Conservation (phyloP, 2,113 vertebrate genomes). For the Cinclus mexicanus region DNA sequence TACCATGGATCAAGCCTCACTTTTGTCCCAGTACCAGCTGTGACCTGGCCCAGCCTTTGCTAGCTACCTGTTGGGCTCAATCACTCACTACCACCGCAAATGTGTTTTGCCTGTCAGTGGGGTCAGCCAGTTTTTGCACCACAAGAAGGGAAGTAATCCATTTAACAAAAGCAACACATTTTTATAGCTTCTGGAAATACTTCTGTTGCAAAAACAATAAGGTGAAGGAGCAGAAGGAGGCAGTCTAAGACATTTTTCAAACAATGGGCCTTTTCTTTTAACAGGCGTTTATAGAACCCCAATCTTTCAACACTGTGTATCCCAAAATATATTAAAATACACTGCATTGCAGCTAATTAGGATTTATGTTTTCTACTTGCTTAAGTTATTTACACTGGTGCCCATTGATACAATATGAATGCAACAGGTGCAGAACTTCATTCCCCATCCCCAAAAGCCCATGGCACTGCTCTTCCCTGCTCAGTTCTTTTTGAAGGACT, state of each 20-base stretch:
- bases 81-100: neutral
- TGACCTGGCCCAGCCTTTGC: neutral
- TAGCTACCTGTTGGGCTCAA: neutral
- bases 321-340: neutral
- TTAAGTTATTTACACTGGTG: neutral
- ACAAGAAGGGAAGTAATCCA: slow-evolving; percentile 5
- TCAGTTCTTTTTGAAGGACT: neutral
- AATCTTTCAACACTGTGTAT: neutral
- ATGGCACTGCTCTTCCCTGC: neutral
- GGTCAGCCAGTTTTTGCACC: neutral
- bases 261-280: neutral
- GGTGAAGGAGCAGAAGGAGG: neutral
- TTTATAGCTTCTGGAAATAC: slow-evolving; percentile 27
- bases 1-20: neutral
- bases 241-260: neutral
- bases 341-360: neutral
- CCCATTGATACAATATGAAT: neutral
- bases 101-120: neutral
- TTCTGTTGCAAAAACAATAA: slow-evolving; percentile 19
- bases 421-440: neutral
- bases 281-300: neutral
- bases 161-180: neutral
- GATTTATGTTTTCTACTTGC: neutral
- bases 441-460: neutral
- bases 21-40: neutral